Conservation (phyloP, 2,888 invertebrate species). For the Lasius fuliginosus region DNA sequence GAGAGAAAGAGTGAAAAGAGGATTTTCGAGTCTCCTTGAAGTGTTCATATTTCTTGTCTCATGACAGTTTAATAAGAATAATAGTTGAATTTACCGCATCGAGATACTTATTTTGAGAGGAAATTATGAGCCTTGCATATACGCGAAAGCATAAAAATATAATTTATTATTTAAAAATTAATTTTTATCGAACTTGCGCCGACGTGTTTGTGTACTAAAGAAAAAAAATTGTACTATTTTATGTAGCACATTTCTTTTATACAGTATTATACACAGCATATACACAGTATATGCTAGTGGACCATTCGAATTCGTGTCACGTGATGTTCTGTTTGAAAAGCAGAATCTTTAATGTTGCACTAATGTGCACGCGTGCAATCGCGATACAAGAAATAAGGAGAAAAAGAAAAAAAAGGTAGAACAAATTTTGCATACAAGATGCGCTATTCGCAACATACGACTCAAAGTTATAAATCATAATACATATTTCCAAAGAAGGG, state of each 20-base stretch:
- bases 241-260: background rate
- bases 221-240: too few species aligned
- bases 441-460: slow-evolving; percentile 6
- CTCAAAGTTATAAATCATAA: background rate
- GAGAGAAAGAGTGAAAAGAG: slow-evolving; percentile 30
- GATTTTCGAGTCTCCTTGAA: slow-evolving; percentile 18
- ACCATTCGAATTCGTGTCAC: slow-evolving; percentile 21
- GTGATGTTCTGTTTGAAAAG: background rate
- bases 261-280: background rate
- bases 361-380: background rate
- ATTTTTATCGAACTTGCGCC: background rate
- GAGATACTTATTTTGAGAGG: background rate
- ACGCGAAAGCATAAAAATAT: background rate
- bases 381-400: slow-evolving; percentile 7
- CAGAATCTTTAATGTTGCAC: slow-evolving; percentile 3
- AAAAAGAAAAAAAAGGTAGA: background rate
- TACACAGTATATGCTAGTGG: background rate
- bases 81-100: slow-evolving; percentile 19
- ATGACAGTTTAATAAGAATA: slow-evolving; percentile 24
- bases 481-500: background rate
- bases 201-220: too few species aligned
- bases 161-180: background rate
- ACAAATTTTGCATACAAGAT: background rate
- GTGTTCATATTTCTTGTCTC: slow-evolving; percentile 43
- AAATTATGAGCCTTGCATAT: background rate